Conservation (phyloP, 1,140 invertebrate genomes). For the Platyura marginata region DNA sequence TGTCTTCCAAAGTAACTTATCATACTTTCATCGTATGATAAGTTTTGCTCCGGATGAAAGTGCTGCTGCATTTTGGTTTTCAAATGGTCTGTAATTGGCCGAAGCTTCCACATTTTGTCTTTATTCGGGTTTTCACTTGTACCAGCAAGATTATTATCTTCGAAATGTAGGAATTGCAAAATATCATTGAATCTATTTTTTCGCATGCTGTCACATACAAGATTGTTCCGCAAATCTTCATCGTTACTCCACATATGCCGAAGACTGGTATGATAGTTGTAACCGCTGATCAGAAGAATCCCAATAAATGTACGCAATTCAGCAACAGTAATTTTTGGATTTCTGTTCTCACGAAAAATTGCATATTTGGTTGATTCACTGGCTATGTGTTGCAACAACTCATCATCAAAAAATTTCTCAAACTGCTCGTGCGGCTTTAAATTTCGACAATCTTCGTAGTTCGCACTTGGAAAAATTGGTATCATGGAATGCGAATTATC, state of each 20-base stretch:
- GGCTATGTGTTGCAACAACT: slow-evolving; percentile 2
- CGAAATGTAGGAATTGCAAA: neutral
- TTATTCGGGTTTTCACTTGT: slow-evolving; percentile 15
- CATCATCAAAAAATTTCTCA: slow-evolving; percentile 3
- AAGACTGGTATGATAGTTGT: neutral
- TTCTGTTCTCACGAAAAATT: neutral
- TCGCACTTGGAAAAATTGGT: slow-evolving; percentile 3
- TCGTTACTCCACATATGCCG: neutral
- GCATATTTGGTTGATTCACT: neutral
- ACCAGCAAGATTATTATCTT: neutral
- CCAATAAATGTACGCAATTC: slow-evolving; percentile 2
- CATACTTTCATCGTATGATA: slow-evolving; percentile 14
- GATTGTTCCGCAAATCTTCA: neutral
- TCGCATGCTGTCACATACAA: neutral
- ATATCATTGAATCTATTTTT: neutral
- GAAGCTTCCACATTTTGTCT: slow-evolving; percentile 2
- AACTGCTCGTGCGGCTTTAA: slow-evolving; percentile 1
- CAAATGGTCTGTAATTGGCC: slow-evolving; percentile 1
- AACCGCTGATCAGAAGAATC: slow-evolving; percentile 3
- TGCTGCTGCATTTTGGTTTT: slow-evolving; percentile 5
- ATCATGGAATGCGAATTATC: neutral
- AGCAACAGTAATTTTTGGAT: neutral
- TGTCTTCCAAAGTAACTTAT: slow-evolving; percentile 12
- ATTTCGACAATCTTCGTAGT: slow-evolving; percentile 2
- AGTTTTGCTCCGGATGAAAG: slow-evolving; percentile 11